A percentile compares a stretch with the other conserved stretches of the same genome.
Evolutionary conservation across 1,140 invertebrate species (phyloP).

Genomic region (Neuroterus valhalla): DNA sequence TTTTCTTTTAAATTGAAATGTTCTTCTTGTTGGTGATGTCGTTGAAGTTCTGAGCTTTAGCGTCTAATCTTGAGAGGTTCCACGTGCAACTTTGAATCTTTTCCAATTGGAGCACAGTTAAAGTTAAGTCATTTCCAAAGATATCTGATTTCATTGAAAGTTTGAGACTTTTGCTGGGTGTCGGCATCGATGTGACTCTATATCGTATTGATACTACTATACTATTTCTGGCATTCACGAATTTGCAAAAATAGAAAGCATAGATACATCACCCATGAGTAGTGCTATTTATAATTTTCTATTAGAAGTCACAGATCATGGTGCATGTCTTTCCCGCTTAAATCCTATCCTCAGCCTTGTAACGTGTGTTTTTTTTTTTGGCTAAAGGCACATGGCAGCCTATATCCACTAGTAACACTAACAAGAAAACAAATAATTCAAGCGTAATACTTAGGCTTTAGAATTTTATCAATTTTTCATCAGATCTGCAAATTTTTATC

Average conservation of each 20-base stretch:
- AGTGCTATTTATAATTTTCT: conserved; percentile 71
- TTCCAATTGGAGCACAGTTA: conserved; percentile 20
- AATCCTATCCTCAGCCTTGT: conserved; percentile 64
- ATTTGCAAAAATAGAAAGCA: conserved; percentile 68
- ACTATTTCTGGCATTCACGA: conserved; percentile 53
- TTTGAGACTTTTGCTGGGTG: neutral
- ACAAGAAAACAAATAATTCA: conserved; percentile 29
- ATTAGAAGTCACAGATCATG: conserved; percentile 67
- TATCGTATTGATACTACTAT: conserved; percentile 16
- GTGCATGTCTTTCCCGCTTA: conserved; percentile 11
- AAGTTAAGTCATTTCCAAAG: neutral
- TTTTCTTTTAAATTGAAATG: neutral
- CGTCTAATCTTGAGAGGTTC: conserved; percentile 19
- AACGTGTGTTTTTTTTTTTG: conserved; percentile 54
- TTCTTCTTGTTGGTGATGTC: neutral
- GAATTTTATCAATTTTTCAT: neutral
- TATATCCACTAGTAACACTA: conserved; percentile 18
- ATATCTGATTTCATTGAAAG: conserved; percentile 22
- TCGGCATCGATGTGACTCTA: neutral
- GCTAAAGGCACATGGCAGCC: conserved; percentile 33
- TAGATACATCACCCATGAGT: conserved; percentile 70
- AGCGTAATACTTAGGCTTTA: conserved; percentile 12
- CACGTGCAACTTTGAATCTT: conserved; percentile 10
- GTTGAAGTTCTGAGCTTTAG: neutral
- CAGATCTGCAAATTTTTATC: neutral